Percentiles rank a stretch among this genome's conserved stretches.
These are phyloP conservation scores for Ornithoptera priamus DNA, from an alignment of 2,888 invertebrate genomes.

Conservation along the genomic window DNA sequence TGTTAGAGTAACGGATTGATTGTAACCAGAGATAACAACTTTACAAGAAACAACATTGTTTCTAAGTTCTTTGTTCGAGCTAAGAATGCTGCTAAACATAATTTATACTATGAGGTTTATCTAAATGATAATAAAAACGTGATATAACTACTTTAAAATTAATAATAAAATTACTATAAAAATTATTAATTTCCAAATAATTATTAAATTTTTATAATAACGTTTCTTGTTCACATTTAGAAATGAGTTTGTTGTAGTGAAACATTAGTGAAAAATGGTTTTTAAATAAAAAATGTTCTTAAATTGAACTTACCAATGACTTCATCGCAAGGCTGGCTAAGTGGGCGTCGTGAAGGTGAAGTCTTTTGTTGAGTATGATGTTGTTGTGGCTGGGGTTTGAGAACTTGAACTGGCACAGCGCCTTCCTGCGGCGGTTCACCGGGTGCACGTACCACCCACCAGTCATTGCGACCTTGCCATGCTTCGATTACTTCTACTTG, in stretches of 20 bases:
- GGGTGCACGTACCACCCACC: conserved; percentile 84
- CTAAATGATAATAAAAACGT: too few species aligned
- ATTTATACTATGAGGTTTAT: not conserved
- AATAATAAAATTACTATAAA: too few species aligned
- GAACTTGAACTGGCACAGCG: conserved; percentile 88
- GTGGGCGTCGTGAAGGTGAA: conserved; percentile 67
- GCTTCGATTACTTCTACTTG: conserved; percentile 95
- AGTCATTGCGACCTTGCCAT: conserved; percentile 83
- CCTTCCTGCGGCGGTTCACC: conserved; percentile 86
- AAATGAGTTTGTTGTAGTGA: not conserved
- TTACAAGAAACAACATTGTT: not conserved
- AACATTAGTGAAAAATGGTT: not conserved
- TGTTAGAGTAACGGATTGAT: not conserved
- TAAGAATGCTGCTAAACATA: not conserved
- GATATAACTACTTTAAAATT: too few species aligned
- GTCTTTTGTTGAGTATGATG: conserved; percentile 57
- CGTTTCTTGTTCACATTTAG: too few species aligned
- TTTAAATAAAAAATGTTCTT: not conserved
- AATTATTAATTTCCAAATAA: too few species aligned
- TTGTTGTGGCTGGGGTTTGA: conserved; percentile 74
- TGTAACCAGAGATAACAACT: not conserved
- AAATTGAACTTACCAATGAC: conserved; percentile 72
- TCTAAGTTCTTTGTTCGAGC: not conserved
- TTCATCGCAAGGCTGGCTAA: conserved; percentile 68
- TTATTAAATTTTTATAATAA: too few species aligned